A percentile compares a stretch with the other conserved stretches of the same genome.
Evolutionary conservation across 2,888 invertebrate species (phyloP).

Genomic region (Agelastica alni): DNA sequence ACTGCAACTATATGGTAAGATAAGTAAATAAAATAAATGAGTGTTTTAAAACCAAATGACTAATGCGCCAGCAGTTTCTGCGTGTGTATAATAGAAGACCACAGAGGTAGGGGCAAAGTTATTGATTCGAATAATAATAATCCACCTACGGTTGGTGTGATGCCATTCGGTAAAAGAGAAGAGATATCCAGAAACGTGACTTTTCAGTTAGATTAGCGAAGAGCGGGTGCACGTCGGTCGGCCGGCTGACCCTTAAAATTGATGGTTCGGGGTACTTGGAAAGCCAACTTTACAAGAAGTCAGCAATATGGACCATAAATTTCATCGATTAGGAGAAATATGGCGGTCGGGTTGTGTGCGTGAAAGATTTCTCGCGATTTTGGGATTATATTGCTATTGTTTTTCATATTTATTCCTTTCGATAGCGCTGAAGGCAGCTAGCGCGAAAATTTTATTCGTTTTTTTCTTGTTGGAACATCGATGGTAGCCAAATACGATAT

Average conservation of each 20-base stretch:
- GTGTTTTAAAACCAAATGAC: no score
- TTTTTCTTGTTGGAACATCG: not conserved
- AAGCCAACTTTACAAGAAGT: slow-evolving; percentile 31
- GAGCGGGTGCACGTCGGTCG: slow-evolving; percentile 25
- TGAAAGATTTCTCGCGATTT: slow-evolving; percentile 22
- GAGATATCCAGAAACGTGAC: slow-evolving; percentile 37
- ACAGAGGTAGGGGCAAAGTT: no score
- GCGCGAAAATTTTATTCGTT: slow-evolving; percentile 6
- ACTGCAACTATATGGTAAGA: no score
- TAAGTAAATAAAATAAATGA: no score
- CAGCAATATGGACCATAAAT: slow-evolving; percentile 35
- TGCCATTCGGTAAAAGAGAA: slow-evolving; percentile 18
- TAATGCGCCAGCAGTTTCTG: no score
- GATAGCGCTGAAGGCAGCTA: not conserved
- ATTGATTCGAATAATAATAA: slow-evolving; percentile 30
- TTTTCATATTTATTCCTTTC: slow-evolving; percentile 15
- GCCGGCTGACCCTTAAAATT: slow-evolving; percentile 35
- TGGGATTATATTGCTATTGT: slow-evolving; percentile 14
- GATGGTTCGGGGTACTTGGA: slow-evolving; percentile 35
- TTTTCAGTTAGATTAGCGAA: slow-evolving; percentile 34
- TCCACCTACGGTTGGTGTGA: slow-evolving; percentile 19
- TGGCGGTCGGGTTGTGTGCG: slow-evolving; percentile 23
- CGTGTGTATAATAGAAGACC: no score
- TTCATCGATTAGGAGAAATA: slow-evolving; percentile 32
- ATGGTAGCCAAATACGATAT: slow-evolving; percentile 2